Evolutionary conservation across 2,113 vertebrate species (phyloP).

Genomic region (Psilopogon haemacephalus): DNA sequence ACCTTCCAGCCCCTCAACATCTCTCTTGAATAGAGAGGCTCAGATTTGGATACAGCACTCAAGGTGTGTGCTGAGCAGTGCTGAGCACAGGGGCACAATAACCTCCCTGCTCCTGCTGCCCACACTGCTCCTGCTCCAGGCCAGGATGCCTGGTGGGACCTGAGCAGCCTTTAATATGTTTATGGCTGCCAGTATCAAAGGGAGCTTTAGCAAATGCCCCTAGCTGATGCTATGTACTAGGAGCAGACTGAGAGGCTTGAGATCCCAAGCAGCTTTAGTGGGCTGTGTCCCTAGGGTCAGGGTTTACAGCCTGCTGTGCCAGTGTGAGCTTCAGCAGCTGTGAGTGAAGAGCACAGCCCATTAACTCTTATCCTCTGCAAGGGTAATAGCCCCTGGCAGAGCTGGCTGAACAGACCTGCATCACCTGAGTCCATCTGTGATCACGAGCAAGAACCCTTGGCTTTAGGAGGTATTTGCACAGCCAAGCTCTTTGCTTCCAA

Average conservation of each 20-base stretch:
- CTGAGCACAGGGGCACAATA: no score
- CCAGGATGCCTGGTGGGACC: no score
- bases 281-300: neutral
- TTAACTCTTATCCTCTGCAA: neutral
- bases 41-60: no score
- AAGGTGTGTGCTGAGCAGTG: no score
- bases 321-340: neutral
- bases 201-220: neutral
- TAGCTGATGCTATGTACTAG: neutral
- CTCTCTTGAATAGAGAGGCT: no score
- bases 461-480: neutral
- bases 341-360: neutral
- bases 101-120: no score
- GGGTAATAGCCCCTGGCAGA: neutral
- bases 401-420: neutral
- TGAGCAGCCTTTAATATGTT: no score
- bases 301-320: neutral
- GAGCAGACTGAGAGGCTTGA: neutral
- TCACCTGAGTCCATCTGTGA: neutral
- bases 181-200: neutral
- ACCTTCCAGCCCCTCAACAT: no score
- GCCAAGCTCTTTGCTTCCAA: neutral
- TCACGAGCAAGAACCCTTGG: neutral
- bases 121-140: no score
- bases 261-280: neutral